Evolutionary conservation across 1,140 invertebrate genomes (phyloP), one percentile per base, ranked within the genome.

Genomic region (Orchestia grillus): DNA sequence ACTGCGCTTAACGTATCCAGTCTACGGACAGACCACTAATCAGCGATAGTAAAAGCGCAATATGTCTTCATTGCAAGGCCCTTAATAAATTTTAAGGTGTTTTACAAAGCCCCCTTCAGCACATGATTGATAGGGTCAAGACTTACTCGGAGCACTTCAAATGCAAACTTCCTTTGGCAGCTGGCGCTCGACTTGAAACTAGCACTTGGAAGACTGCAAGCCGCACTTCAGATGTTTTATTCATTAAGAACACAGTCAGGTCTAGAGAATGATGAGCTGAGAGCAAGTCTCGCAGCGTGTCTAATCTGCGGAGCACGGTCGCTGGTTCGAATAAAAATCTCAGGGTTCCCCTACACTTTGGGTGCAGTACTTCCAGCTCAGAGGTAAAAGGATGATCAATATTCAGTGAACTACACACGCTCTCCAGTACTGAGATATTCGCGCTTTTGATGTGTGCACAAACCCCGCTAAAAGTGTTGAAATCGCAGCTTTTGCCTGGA

Each of bases 71-170:
- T 91, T 44, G 88, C 88, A 15, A 44, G 15, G 41, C 41, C 44
- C 88, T 91, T 91, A 91, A 91, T 91, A 91, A 91, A 91, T 91
- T 91, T 91, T 43, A 91, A 91, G 41, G 88, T 91, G 88, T 91
- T 91, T 91, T 91, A 91, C 88, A 44, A 91, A 91, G 88, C 88
- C 88, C 88, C 62, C 62, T 36, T 77, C 62, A 77, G 62, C 62
- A 77, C 28, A 23, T 77, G 62, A 77, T 77, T 77, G 62, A 77
- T 77, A 77, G 62, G 62, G 62, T 77, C 62, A 77, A 77, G 62
- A 19, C 62, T 28, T 77, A 36, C 62, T 77, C 28, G 11, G 15
- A 77, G 3, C 41, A 44, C 88, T 91, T 91, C 44, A 44, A 91
- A 91, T 42, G 88, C 88, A 91, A 91, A 91, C 44, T 91, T 91